These are phyloP conservation scores for Anticlea derivata DNA, from an alignment of 2,888 invertebrate species.

Conservation along the genomic window DNA sequence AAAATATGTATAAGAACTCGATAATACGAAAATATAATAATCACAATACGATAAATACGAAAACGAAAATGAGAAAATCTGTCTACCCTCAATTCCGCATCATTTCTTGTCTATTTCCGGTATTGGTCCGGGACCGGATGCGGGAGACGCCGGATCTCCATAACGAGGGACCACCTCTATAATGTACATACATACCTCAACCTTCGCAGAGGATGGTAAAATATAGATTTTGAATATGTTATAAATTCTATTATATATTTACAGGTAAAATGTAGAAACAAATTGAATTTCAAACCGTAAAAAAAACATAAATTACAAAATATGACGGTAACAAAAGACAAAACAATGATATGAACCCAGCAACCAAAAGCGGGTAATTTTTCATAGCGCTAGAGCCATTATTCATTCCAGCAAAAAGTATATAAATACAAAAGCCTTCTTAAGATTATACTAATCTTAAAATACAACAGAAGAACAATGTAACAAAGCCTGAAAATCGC, in stretches of 20 bases:
- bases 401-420: constrained; percentile 5
- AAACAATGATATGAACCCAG: background rate
- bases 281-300: too few relatives aligned
- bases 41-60: background rate
- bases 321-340: background rate
- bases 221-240: background rate
- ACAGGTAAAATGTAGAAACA: too few relatives aligned
- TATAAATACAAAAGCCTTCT: constrained; percentile 13
- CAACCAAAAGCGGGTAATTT: background rate
- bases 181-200: constrained; percentile 29
- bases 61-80: constrained; percentile 29
- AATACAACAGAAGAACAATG: constrained; percentile 19
- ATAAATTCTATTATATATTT: too few relatives aligned
- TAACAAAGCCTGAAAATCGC: constrained; percentile 28
- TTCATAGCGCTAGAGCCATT: constrained; percentile 1
- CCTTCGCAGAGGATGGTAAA: constrained; percentile 10
- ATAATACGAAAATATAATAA: constrained; percentile 15
- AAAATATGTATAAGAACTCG: background rate
- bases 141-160: constrained; percentile 60
- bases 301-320: background rate
- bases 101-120: constrained; percentile 68
- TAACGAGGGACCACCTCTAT: constrained; percentile 65
- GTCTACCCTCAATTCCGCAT: constrained; percentile 45
- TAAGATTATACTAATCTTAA: constrained; percentile 21
- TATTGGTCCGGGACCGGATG: constrained; percentile 67